A percentile compares a stretch with the other conserved stretches of the same genome.
These are phyloP conservation scores for Montipora capricornis DNA, from an alignment of 64 coral and sea anemone genomes.

Conservation along the genomic window DNA sequence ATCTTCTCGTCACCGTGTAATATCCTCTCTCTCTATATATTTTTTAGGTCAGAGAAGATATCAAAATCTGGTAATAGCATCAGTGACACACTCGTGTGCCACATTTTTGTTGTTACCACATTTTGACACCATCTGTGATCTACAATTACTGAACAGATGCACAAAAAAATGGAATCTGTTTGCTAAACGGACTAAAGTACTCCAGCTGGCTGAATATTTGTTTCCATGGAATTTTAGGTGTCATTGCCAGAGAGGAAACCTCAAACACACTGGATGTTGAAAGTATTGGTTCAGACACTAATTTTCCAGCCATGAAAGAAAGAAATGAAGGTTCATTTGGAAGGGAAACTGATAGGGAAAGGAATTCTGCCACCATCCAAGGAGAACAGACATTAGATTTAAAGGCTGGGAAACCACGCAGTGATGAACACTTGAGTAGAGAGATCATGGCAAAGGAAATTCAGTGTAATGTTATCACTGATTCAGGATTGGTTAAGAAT, in stretches of 20 bases:
- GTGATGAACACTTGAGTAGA: conserved; percentile 6
- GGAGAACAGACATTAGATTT: not conserved
- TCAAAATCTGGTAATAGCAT: too few species aligned
- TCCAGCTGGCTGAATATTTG: not conserved
- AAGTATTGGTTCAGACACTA: conserved; percentile 32
- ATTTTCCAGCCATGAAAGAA: not conserved
- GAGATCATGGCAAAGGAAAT: conserved; percentile 39
- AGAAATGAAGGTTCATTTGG: not conserved
- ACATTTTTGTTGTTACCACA: too few species aligned
- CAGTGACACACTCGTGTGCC: too few species aligned
- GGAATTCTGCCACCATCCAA: not conserved
- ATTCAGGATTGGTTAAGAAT: conserved; percentile 45
- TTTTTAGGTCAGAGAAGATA: too few species aligned
- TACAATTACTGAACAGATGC: too few species aligned
- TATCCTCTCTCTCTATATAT: too few species aligned
- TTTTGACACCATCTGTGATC: too few species aligned
- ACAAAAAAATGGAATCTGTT: too few species aligned
- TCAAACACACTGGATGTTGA: conserved; percentile 40
- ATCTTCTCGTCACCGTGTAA: too few species aligned
- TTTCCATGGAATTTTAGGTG: not conserved
- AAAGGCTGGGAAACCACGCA: not conserved
- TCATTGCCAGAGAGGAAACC: not conserved
- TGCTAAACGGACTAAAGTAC: too few species aligned
- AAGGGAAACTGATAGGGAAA: not conserved
- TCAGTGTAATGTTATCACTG: conserved; percentile 70